Percentiles rank a stretch among this genome's conserved stretches.
phyloP scores from a whole-genome alignment of 2,113 vertebrate species.

The Oxyura jamaicensis region DNA sequence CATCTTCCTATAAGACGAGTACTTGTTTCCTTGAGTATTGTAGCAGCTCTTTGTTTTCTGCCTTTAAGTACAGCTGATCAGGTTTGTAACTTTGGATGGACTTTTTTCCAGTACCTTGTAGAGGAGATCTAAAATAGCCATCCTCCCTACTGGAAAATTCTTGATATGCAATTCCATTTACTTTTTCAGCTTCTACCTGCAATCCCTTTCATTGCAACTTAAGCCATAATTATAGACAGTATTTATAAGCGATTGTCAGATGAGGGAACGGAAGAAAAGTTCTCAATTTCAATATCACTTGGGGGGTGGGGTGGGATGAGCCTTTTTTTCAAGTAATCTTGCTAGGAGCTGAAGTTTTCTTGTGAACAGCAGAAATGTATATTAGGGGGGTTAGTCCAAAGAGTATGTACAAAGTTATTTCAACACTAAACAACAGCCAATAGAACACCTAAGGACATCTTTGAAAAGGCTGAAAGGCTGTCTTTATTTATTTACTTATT shows the following conservation, averaged over 20 bases:
- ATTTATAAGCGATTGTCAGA: not conserved
- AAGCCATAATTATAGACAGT: not conserved
- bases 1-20: not conserved
- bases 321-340: not conserved
- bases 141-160: not conserved
- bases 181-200: not conserved
- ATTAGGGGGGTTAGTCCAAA: not conserved
- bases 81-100: not conserved
- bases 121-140: not conserved
- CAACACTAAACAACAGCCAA: not conserved
- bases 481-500: no score
- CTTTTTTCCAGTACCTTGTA: not conserved
- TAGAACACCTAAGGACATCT: not conserved
- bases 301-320: fast-evolving
- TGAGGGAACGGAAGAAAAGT: not conserved
- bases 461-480: not conserved
- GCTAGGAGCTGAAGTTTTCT: not conserved
- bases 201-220: not conserved
- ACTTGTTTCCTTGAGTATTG: not conserved
- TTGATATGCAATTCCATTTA: not conserved
- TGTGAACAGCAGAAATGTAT: not conserved
- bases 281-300: not conserved
- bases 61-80: not conserved
- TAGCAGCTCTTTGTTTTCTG: not conserved
- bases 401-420: not conserved